These are phyloP conservation scores for Yponomeuta cagnagella DNA, from an alignment of 2,888 invertebrate genomes.

Conservation along the genomic window DNA sequence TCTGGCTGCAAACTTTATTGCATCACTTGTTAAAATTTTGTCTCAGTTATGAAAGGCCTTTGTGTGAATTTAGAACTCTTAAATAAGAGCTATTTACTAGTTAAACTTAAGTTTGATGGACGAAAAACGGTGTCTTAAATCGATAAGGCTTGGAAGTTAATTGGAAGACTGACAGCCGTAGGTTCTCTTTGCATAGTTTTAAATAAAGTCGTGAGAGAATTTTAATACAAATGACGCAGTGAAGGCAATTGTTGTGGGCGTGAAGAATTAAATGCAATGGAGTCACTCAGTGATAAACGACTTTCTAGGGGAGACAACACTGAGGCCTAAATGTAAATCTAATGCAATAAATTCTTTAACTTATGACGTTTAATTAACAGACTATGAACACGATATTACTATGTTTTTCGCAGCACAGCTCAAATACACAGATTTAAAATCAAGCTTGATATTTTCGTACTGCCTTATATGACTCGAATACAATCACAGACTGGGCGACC, in stretches of 20 bases:
- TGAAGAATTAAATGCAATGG: neutral
- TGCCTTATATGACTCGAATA: neutral
- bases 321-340: neutral
- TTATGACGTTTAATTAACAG: slow-evolving; percentile 11
- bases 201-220: neutral
- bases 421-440: neutral
- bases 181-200: neutral
- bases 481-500: neutral
- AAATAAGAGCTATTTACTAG: neutral
- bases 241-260: neutral
- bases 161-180: neutral
- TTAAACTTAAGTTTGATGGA: neutral
- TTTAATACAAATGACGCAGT: neutral
- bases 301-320: neutral
- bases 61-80: neutral
- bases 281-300: neutral
- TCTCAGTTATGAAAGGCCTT: neutral
- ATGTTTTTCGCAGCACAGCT: slow-evolving; percentile 34
- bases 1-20: neutral
- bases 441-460: neutral
- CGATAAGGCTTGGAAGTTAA: neutral
- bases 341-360: slow-evolving; percentile 8
- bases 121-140: neutral
- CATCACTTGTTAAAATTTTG: neutral
- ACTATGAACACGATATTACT: slow-evolving; percentile 31